Evolutionary conservation across 2,113 vertebrate genomes (phyloP).

Genomic region (Actenoides lindsayi): DNA sequence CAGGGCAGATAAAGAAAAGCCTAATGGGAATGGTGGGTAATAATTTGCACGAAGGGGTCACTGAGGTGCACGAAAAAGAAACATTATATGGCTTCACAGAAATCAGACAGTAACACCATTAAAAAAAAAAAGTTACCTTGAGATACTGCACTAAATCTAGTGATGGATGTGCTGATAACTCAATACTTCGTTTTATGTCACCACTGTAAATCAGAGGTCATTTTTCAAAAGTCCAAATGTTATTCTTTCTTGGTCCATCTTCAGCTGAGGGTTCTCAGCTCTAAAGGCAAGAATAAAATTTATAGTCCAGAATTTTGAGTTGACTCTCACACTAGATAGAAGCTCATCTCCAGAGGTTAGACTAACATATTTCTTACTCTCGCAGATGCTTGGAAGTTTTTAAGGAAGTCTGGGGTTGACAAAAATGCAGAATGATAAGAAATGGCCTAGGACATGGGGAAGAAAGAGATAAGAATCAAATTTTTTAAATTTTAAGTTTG

Average conservation of each 20-base stretch:
- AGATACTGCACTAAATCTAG: constrained; percentile 9
- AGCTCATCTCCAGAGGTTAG: constrained; percentile 2
- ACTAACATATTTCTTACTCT: constrained; percentile 5
- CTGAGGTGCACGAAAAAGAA: background rate
- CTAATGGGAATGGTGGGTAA: background rate
- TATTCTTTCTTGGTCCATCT: constrained; percentile 48
- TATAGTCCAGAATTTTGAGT: background rate
- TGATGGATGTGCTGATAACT: constrained; percentile 46
- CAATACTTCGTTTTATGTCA: constrained; percentile 28
- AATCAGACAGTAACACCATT: background rate
- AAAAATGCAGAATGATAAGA: background rate
- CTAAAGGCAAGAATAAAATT: constrained; percentile 24
- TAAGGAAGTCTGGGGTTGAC: background rate
- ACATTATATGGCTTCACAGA: background rate
- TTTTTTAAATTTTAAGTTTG: background rate
- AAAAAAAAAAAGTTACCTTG: background rate
- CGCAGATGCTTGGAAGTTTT: background rate
- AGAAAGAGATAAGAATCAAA: background rate
- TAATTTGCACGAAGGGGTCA: background rate
- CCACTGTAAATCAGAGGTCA: constrained; percentile 35
- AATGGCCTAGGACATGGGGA: background rate
- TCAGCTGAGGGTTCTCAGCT: constrained; percentile 1
- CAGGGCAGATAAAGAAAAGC: background rate
- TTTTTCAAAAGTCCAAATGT: constrained; percentile 40
- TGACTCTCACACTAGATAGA: constrained; percentile 3